These are phyloP conservation scores for Drosophila equinoxialis DNA, from an alignment of 1,140 invertebrate genomes.

Conservation along the genomic window DNA sequence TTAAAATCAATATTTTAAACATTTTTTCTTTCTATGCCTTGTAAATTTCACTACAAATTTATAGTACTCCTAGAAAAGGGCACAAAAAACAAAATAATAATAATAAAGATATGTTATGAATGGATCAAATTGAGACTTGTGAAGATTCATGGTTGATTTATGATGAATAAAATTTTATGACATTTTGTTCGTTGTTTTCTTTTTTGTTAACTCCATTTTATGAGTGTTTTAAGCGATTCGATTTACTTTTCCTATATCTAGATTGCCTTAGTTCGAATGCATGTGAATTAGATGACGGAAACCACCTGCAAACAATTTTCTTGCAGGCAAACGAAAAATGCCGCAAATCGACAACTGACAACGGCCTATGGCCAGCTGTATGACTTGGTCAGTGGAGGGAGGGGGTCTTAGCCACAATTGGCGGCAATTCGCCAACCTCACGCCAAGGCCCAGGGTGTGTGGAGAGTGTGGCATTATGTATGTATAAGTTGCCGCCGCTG, in stretches of 20 bases:
- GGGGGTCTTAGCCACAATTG: constrained; percentile 62
- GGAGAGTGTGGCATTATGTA: constrained; percentile 2
- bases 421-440: constrained; percentile 70
- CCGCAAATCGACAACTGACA: constrained; percentile 75
- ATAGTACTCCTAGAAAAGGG: background rate
- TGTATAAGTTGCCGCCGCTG: background rate
- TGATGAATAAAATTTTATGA: constrained; percentile 22
- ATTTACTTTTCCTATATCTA: constrained; percentile 9
- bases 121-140: background rate
- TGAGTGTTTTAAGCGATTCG: constrained; percentile 2
- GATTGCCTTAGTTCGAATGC: constrained; percentile 32
- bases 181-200: background rate
- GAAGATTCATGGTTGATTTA: constrained; percentile 8
- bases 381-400: background rate
- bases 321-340: constrained; percentile 61
- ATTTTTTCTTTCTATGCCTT: too few species aligned
- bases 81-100: background rate
- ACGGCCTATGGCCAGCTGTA: constrained; percentile 51
- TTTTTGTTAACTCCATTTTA: constrained; percentile 15
- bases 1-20: too few species aligned
- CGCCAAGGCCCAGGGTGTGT: constrained; percentile 44
- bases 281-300: constrained; percentile 48
- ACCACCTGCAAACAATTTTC: constrained; percentile 75
- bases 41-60: background rate
- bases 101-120: constrained; percentile 21